Percentiles rank a stretch among this genome's conserved stretches.
Evolutionary conservation across 23 tunicate genomes (phyloP).

Genomic region (Ciona savignyi): DNA sequence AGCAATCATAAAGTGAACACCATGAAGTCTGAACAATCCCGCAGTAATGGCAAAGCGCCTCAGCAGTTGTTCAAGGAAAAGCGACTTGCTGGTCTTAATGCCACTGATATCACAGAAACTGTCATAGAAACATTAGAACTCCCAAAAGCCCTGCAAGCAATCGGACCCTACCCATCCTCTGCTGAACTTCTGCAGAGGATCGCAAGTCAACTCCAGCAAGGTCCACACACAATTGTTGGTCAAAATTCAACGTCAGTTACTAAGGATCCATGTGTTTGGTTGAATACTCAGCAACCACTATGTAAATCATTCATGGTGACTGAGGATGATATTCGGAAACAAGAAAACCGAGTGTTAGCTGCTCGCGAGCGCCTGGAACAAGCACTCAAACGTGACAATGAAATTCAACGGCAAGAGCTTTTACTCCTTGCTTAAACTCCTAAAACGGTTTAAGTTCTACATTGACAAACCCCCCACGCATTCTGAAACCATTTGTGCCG

Average conservation of each 20-base stretch:
- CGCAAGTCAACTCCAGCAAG: background rate
- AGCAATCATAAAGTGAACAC: conserved; percentile 65
- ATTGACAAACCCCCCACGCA: too few relatives aligned
- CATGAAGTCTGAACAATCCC: background rate
- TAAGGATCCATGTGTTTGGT: conserved; percentile 77
- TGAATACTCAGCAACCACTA: conserved; percentile 74
- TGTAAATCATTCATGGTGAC: conserved; percentile 79
- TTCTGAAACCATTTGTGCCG: too few relatives aligned
- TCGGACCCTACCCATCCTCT: background rate
- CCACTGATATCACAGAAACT: conserved; percentile 52
- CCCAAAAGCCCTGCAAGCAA: conserved; percentile 16
- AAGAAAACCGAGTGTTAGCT: conserved; percentile 57
- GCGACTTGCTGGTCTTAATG: conserved; percentile 40
- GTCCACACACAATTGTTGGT: conserved; percentile 9
- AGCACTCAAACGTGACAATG: conserved; percentile 54
- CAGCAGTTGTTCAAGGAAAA: conserved; percentile 69
- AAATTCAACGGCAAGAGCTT: conserved; percentile 44
- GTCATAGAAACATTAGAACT: conserved; percentile 57
- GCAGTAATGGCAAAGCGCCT: background rate
- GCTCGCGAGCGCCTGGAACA: conserved; percentile 72
- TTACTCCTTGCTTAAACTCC: conserved; percentile 38
- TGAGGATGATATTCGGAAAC: conserved; percentile 79
- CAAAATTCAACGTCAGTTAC: conserved; percentile 32
- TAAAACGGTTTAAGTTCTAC: too few relatives aligned
- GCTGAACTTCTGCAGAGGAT: background rate